These are phyloP conservation scores for Phymastichus coffea DNA, from an alignment of 1,140 invertebrate genomes.

Conservation along the genomic window DNA sequence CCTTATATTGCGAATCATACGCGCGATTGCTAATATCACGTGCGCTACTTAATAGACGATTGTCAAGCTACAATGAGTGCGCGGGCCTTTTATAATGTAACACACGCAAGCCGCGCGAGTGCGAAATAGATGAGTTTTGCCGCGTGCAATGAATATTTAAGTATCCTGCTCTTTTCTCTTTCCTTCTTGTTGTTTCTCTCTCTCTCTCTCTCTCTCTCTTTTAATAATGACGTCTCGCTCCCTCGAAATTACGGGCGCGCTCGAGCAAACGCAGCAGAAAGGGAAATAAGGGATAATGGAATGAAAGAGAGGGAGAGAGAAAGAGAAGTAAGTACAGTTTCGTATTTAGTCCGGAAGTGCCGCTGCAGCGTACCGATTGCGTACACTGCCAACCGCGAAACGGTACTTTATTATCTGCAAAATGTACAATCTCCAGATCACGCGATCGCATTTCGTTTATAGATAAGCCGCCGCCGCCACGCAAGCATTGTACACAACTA, in stretches of 20 bases:
- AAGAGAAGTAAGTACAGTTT: slow-evolving; percentile 33
- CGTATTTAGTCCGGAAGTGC: slow-evolving; percentile 43
- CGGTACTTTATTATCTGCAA: slow-evolving; percentile 43
- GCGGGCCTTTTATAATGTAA: slow-evolving; percentile 23
- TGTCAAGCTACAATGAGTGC: neutral
- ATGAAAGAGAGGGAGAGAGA: slow-evolving; percentile 29
- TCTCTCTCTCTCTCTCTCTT: too few species aligned
- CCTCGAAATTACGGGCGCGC: slow-evolving; percentile 34
- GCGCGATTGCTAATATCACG: neutral
- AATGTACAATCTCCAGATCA: slow-evolving; percentile 38
- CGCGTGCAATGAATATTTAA: slow-evolving; percentile 41
- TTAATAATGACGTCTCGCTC: slow-evolving; percentile 35
- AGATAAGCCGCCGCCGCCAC: slow-evolving; percentile 18
- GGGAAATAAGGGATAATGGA: slow-evolving; percentile 25
- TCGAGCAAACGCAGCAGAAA: neutral
- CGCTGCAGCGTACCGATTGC: slow-evolving; percentile 31
- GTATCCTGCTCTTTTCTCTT: slow-evolving; percentile 38
- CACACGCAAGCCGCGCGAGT: slow-evolving; percentile 36
- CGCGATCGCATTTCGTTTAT: slow-evolving; percentile 10
- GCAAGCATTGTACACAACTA: neutral
- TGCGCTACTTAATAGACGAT: neutral
- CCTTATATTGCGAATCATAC: neutral
- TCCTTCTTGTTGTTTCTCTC: neutral
- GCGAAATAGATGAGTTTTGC: slow-evolving; percentile 35
- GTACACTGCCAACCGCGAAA: slow-evolving; percentile 32